phyloP scores from a whole-genome alignment of 2,888 invertebrate species.

The Agrotis puta region DNA sequence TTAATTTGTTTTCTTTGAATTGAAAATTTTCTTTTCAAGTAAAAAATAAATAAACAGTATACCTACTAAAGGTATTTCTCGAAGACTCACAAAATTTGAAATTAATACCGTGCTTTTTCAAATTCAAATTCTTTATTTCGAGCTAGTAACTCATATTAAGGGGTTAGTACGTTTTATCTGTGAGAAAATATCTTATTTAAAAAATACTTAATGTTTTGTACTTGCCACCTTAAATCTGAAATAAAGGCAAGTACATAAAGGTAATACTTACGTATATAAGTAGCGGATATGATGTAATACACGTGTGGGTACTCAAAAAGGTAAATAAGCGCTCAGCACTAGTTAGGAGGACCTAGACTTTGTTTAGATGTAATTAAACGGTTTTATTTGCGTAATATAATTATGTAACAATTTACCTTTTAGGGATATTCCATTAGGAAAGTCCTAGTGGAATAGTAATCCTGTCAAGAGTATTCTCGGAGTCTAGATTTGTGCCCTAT shows the following conservation, averaged over 20 bases:
- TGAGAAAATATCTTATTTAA: background rate
- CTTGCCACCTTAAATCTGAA: background rate
- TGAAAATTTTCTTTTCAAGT: constrained; percentile 7
- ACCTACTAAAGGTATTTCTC: too few species aligned
- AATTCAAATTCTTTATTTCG: too few species aligned
- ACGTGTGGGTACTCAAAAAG: background rate
- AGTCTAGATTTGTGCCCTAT: too few species aligned
- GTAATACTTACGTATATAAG: constrained; percentile 7
- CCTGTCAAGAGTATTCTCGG: too few species aligned
- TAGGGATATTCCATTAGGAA: too few species aligned
- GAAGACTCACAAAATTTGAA: background rate
- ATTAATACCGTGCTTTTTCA: background rate
- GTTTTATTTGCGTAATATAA: background rate
- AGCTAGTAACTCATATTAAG: too few species aligned
- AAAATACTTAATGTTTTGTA: background rate
- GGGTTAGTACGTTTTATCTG: too few species aligned
- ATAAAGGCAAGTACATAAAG: background rate
- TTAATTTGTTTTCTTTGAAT: background rate
- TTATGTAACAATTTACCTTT: background rate
- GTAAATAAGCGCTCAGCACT: constrained; percentile 9
- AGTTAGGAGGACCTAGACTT: too few species aligned
- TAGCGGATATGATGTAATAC: constrained; percentile 1
- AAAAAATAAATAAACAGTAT: too few species aligned
- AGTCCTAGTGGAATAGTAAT: too few species aligned
- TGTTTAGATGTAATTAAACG: background rate